Percentiles rank a stretch among this genome's conserved stretches.
These are phyloP conservation scores for Myopa testacea DNA, from an alignment of 2,888 invertebrate species.

Conservation along the genomic window DNA sequence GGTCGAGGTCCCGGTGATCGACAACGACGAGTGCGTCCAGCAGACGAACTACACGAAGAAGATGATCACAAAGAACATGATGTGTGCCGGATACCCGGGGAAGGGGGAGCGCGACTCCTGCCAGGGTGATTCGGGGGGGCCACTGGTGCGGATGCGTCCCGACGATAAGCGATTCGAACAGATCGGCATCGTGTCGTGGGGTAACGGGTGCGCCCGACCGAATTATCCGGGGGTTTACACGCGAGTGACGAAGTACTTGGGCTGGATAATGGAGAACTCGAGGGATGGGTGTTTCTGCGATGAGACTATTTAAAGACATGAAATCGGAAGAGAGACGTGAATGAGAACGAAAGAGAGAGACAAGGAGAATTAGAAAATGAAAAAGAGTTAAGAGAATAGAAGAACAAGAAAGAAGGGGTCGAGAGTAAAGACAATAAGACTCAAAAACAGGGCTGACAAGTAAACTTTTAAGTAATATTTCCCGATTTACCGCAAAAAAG, in stretches of 20 bases:
- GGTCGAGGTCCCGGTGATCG: constrained; percentile 77
- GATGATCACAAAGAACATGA: constrained; percentile 91
- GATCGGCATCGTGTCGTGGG: constrained; percentile 91
- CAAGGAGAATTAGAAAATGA: too few species aligned
- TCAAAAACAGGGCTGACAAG: too few species aligned
- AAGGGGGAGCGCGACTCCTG: constrained; percentile 61
- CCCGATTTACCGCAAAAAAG: too few species aligned
- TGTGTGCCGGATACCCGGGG: constrained; percentile 65
- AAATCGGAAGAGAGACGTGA: not conserved
- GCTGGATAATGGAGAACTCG: constrained; percentile 84
- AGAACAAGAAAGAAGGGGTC: too few species aligned
- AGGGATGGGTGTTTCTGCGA: constrained; percentile 86
- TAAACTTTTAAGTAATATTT: too few species aligned
- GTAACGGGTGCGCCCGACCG: constrained; percentile 86
- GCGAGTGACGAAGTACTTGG: constrained; percentile 82
- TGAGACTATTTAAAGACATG: constrained; percentile 58
- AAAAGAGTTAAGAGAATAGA: too few species aligned
- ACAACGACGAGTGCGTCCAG: constrained; percentile 77
- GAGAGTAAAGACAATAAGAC: too few species aligned
- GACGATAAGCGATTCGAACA: constrained; percentile 83
- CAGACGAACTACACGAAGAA: constrained; percentile 83
- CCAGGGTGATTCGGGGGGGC: constrained; percentile 72
- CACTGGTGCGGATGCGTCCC: constrained; percentile 78
- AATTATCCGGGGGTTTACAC: constrained; percentile 90
- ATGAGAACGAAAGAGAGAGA: not conserved